Conservation (phyloP, 2,113 vertebrate genomes). For the Engraulis encrasicolus region DNA sequence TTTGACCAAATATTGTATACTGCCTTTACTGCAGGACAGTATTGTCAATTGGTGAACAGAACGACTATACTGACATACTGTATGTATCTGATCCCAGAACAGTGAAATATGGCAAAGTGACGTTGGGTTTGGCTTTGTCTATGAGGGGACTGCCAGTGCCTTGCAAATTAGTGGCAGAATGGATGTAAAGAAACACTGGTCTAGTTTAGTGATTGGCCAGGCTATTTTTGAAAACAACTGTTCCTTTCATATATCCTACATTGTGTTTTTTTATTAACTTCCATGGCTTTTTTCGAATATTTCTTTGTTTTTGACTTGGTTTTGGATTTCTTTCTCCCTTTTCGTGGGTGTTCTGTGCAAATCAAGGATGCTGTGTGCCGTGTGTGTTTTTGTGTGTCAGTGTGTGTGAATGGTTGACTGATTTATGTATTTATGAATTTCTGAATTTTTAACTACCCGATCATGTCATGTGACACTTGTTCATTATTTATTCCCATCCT, state of each 20-base stretch:
- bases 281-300: background rate
- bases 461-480: background rate
- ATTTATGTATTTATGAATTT: constrained; percentile 6
- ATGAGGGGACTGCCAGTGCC: constrained; percentile 4
- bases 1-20: too few relatives aligned
- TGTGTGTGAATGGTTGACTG: too few relatives aligned
- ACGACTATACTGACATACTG: too few relatives aligned
- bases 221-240: constrained; percentile 3
- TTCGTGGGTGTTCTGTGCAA: background rate
- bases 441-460: background rate
- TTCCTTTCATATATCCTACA: background rate
- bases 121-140: background rate
- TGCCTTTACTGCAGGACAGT: too few relatives aligned
- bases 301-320: background rate
- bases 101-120: background rate
- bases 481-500: constrained; percentile 10
- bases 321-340: background rate
- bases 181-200: constrained; percentile 14
- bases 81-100: background rate
- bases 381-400: too few relatives aligned
- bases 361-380: background rate
- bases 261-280: background rate
- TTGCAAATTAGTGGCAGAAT: constrained; percentile 4
- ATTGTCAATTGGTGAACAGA: too few relatives aligned
- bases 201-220: background rate